Evolutionary conservation across 92 coral and sea anemone species (phyloP).

Genomic region (Porites cylindrica): DNA sequence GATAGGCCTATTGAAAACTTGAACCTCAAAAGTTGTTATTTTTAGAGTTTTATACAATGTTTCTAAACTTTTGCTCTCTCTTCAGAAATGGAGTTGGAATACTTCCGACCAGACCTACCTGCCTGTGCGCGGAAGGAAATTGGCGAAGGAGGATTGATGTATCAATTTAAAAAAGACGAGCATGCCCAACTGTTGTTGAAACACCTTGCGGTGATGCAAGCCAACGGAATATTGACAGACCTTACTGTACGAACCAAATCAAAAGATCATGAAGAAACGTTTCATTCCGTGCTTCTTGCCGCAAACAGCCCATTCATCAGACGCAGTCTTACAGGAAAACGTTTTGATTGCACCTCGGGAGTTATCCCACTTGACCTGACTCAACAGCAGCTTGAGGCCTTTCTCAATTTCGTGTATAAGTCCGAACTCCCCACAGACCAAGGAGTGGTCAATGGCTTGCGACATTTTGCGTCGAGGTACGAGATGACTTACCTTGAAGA

Average conservation of each 20-base stretch:
- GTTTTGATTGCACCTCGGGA: conserved; percentile 16
- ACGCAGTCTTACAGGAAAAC: conserved; percentile 31
- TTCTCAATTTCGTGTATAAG: conserved; percentile 68
- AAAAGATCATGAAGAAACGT: conserved; percentile 14
- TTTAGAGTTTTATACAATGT: too few relatives aligned
- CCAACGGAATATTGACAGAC: conserved; percentile 44
- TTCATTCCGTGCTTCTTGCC: conserved; percentile 67
- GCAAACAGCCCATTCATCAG: conserved; percentile 50
- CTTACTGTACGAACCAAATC: conserved; percentile 34
- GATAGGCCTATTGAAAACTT: too few relatives aligned
- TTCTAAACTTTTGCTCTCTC: background rate
- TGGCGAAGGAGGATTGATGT: conserved; percentile 26
- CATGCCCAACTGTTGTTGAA: conserved; percentile 62
- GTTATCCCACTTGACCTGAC: background rate
- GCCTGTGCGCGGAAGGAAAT: background rate
- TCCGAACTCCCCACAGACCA: conserved; percentile 18
- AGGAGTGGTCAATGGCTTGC: conserved; percentile 2
- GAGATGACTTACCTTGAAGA: conserved; percentile 6
- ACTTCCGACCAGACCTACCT: conserved; percentile 25
- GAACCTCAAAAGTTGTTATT: too few relatives aligned
- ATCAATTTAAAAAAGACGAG: conserved; percentile 51
- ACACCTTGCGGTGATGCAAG: conserved; percentile 67
- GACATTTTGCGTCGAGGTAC: conserved; percentile 1
- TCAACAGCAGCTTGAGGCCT: conserved; percentile 20
- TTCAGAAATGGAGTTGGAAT: conserved; percentile 20